Evolutionary conservation across 2,888 invertebrate species (phyloP), one percentile per base, ranked within the genome.

Genomic region (Drosophila formosana): DNA sequence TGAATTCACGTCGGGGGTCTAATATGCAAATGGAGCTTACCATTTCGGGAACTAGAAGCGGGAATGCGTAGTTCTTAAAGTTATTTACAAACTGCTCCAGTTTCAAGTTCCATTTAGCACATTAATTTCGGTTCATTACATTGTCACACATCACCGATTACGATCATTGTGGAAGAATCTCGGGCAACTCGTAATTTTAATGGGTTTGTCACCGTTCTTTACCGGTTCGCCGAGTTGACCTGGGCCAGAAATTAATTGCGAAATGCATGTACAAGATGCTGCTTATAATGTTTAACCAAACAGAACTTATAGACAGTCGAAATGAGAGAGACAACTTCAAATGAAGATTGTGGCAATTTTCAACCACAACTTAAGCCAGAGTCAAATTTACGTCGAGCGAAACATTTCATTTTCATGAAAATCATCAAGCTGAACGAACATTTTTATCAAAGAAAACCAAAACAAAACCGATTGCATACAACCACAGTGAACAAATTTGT

Each of bases 91-190:
- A 66, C 52, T 82, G 86, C 66, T 79, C 84, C 65, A 84, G 65
- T 81, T 82, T 83, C 50, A 64, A 77, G 80, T 89, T 78, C 74
- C 72, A 73, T 83, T 86, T 76, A 78, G 72, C 80, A 70, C 75
- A 74, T 78, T 88, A 89, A 90, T 80, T 82, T 89, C 78, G 80
- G 78, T 78, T 88, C 75, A 86, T 89, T 89, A 90, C 75, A 77
- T 76, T 79, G 87, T 87, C 88, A 91, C 80, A 89, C 89, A 79
- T 84, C 80, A 91, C 70, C 71, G 89, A 88, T 72, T 78, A 63
- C 51, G 52, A 57, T 55, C 50, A 52, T 65, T 58, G 41, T 30
- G 45, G 7, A 57, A 52, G 53, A 69, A 88, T 63, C 60, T 76
- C 66, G 64, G 55, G 37, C 65, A 61, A 45, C n/a, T 62, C 34